phyloP scores from a whole-genome alignment of 2,888 invertebrate genomes.

The Amphiduros pacificus region DNA sequence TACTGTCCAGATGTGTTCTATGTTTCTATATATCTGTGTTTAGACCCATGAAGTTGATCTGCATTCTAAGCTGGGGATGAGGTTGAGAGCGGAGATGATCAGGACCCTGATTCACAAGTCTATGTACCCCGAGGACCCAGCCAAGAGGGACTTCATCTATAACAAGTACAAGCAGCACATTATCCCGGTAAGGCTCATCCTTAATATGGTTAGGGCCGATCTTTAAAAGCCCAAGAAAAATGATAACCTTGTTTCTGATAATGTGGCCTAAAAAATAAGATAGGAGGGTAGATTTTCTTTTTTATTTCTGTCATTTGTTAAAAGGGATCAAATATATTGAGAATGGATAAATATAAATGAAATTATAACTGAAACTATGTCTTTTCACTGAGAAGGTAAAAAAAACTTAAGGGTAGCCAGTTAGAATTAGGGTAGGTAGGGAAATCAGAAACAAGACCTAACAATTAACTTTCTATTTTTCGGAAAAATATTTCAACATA shows the following conservation, averaged over 20 bases:
- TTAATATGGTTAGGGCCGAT: not conserved
- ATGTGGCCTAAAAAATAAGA: not conserved
- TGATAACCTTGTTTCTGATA: not conserved
- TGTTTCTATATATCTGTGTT: not conserved
- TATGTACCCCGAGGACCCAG: constrained; percentile 68
- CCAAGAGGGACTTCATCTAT: constrained; percentile 72
- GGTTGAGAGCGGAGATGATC: constrained; percentile 83
- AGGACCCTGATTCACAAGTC: constrained; percentile 65
- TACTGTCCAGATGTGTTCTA: too few species aligned
- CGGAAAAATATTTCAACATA: not conserved
- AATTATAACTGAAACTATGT: too few species aligned
- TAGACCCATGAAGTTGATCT: constrained; percentile 90
- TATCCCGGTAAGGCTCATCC: constrained; percentile 70
- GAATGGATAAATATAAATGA: too few species aligned
- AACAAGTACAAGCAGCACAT: constrained; percentile 81
- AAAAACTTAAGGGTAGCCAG: too few species aligned
- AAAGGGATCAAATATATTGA: too few species aligned
- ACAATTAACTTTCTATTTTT: too few species aligned
- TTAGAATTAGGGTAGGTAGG: too few species aligned
- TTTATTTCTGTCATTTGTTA: not conserved
- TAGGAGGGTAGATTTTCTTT: not conserved
- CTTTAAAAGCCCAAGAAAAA: not conserved
- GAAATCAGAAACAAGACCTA: too few species aligned
- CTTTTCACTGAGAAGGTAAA: too few species aligned
- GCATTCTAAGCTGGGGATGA: constrained; percentile 79